Percentiles rank a stretch among this genome's conserved stretches.
Conservation (phyloP, 2,113 vertebrate genomes). For the Python bivittatus region DNA sequence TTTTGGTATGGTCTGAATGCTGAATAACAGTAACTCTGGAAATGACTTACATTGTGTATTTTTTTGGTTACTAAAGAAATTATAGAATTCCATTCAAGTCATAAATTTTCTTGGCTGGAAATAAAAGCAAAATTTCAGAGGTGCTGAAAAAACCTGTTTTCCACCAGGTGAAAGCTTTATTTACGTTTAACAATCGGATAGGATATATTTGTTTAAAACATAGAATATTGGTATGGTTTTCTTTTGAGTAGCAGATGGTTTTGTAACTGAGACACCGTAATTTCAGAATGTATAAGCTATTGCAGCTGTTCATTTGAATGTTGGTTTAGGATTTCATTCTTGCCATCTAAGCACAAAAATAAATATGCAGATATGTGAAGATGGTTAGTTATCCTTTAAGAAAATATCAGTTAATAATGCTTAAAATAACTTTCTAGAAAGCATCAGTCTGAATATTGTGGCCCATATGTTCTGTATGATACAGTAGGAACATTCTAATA, state of each 20-base stretch:
- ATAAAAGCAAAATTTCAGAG: conserved; percentile 46
- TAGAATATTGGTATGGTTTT: conserved; percentile 72
- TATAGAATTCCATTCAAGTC: conserved; percentile 58
- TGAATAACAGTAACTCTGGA: conserved; percentile 73
- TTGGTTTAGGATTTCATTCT: conserved; percentile 72
- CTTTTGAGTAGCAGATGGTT: conserved; percentile 76
- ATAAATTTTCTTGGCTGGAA: conserved; percentile 53
- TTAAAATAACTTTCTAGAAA: conserved; percentile 41
- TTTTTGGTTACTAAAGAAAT: conserved; percentile 71
- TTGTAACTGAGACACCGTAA: conserved; percentile 69
- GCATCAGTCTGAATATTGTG: conserved; percentile 31
- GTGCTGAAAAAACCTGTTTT: conserved; percentile 60
- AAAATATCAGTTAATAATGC: conserved; percentile 45
- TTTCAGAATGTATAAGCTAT: conserved; percentile 70
- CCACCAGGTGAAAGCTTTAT: conserved; percentile 66
- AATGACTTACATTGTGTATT: conserved; percentile 70
- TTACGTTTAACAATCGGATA: conserved; percentile 61
- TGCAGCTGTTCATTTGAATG: conserved; percentile 80
- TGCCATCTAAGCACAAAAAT: conserved; percentile 74
- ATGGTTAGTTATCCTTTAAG: conserved; percentile 49
- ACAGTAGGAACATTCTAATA: conserved; percentile 21
- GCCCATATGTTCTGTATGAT: conserved; percentile 25
- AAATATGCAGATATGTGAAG: conserved; percentile 69
- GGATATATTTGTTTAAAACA: conserved; percentile 74
- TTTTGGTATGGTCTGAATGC: conserved; percentile 86